A percentile compares a stretch with the other conserved stretches of the same genome.
These are phyloP conservation scores for Amniataba percoides DNA, from an alignment of 2,797 vertebrate genomes.

Conservation along the genomic window DNA sequence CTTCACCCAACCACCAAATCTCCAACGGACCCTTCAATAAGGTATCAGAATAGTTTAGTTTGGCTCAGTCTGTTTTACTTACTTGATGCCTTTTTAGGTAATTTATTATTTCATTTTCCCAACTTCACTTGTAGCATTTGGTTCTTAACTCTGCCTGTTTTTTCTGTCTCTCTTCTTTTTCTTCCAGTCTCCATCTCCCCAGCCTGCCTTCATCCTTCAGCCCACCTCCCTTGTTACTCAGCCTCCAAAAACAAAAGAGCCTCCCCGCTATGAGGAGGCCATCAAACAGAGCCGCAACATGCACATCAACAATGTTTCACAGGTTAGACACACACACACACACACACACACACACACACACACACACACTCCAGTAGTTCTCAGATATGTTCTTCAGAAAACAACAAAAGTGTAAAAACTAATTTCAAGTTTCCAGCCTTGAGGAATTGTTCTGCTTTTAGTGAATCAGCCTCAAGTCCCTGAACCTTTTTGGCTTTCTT, in stretches of 20 bases:
- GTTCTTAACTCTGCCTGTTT: background rate
- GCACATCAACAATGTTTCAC: constrained; percentile 79
- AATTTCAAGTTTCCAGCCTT: constrained; percentile 26
- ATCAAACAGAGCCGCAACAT: constrained; percentile 93
- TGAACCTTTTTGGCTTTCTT: constrained; percentile 54
- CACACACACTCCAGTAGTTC: background rate
- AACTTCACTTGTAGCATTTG: background rate
- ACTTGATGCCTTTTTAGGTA: background rate
- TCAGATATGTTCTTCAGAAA: background rate
- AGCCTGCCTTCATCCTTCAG: constrained; percentile 86
- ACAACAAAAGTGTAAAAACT: background rate
- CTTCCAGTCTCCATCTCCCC: constrained; percentile 78
- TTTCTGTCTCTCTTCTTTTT: constrained; percentile 8
- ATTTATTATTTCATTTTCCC: background rate
- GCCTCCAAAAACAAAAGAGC: constrained; percentile 90
- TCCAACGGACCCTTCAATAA: constrained; percentile 90
- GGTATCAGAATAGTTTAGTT: constrained; percentile 77
- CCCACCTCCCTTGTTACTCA: constrained; percentile 83
- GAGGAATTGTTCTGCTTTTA: constrained; percentile 2
- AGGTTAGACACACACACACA: constrained; percentile 70
- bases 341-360: background rate
- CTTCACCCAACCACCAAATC: constrained; percentile 83
- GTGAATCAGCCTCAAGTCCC: constrained; percentile 4
- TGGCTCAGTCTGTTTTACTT: background rate
- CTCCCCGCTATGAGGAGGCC: constrained; percentile 96